phyloP scores from a whole-genome alignment of 2,113 vertebrate species.

The Corvus hawaiiensis region DNA sequence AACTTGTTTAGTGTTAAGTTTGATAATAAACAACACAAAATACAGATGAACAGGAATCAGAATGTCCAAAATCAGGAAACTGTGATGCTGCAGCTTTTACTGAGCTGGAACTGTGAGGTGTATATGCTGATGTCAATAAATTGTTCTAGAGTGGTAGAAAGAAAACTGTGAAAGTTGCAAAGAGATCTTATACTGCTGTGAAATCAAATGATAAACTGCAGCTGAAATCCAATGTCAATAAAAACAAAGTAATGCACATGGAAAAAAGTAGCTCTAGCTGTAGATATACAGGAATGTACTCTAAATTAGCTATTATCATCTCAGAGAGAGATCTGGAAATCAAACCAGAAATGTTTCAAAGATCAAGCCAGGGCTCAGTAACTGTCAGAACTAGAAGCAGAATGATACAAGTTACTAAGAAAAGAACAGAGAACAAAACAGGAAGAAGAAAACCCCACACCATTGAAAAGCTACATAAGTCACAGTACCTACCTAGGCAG shows the following conservation, averaged over 20 bases:
- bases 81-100: neutral
- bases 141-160: neutral
- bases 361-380: neutral
- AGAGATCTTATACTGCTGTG: neutral
- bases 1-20: neutral
- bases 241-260: neutral
- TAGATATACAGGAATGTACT: neutral
- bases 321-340: neutral
- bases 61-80: neutral
- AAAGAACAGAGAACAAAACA: constrained; percentile 7
- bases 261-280: neutral
- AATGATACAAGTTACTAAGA: neutral
- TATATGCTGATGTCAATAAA: neutral
- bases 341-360: constrained; percentile 1
- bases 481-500: neutral
- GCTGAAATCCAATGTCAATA: neutral
- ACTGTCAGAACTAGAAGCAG: neutral
- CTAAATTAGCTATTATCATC: neutral
- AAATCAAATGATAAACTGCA: constrained; percentile 3
- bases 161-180: neutral
- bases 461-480: neutral
- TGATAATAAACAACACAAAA: neutral
- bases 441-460: neutral
- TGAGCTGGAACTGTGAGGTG: neutral
- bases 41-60: neutral